These are phyloP conservation scores for Synchiropus splendidus DNA, from an alignment of 2,113 vertebrate genomes.

Conservation along the genomic window DNA sequence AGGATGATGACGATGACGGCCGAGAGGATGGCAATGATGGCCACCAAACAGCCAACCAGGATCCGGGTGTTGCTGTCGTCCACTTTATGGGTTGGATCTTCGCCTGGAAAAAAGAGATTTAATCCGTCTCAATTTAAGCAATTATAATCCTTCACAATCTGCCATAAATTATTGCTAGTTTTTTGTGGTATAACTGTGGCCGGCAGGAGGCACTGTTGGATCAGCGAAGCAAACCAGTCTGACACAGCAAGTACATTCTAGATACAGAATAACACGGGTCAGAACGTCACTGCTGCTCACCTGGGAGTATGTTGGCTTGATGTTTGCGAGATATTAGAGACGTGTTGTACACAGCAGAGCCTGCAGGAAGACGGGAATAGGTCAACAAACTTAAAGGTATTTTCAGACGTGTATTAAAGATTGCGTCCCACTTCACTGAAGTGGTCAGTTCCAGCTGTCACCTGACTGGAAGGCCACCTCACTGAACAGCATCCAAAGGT, in stretches of 20 bases:
- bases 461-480: conserved; percentile 97
- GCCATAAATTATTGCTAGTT: conserved; percentile 1
- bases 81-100: conserved; percentile 84
- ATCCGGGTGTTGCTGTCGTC: conserved; percentile 93
- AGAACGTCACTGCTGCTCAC: conserved; percentile 23
- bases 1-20: conserved; percentile 94
- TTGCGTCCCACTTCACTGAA: too few species aligned
- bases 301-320: conserved; percentile 66
- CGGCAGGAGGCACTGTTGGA: conserved; percentile 47
- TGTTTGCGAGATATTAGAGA: conserved; percentile 67
- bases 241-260: not conserved
- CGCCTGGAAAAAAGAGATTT: conserved; percentile 37
- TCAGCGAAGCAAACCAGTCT: not conserved
- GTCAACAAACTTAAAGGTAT: not conserved
- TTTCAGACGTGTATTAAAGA: too few species aligned
- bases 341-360: conserved; percentile 90
- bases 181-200: not conserved
- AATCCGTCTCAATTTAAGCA: conserved; percentile 3
- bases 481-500: conserved; percentile 94
- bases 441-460: too few species aligned
- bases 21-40: conserved; percentile 89
- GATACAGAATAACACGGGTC: not conserved
- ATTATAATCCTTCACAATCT: conserved; percentile 1
- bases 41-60: conserved; percentile 90
- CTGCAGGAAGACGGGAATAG: conserved; percentile 47